phyloP scores from a whole-genome alignment of 2,888 invertebrate genomes.

The Leucania comma region DNA sequence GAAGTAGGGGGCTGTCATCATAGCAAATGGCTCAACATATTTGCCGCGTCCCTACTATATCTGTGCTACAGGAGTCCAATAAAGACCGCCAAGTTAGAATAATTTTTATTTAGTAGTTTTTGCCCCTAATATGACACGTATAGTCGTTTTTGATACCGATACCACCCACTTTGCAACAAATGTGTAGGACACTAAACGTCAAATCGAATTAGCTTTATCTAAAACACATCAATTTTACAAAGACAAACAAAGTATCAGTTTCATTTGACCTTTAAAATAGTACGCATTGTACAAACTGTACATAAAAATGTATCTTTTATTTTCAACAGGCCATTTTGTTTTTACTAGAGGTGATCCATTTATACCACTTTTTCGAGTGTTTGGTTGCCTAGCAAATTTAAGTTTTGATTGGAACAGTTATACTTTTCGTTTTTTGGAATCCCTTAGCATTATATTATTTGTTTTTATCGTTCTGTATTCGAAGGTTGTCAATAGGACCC shows the following conservation, averaged over 20 bases:
- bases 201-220: conserved; percentile 28
- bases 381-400: neutral
- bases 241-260: conserved; percentile 20
- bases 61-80: too few species aligned
- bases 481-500: too few species aligned
- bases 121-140: too few species aligned
- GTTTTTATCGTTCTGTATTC: neutral
- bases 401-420: neutral
- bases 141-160: conserved; percentile 1
- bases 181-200: conserved; percentile 10
- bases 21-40: too few species aligned
- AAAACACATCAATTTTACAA: conserved; percentile 30
- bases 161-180: conserved; percentile 9
- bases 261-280: conserved; percentile 19
- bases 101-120: neutral
- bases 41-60: too few species aligned
- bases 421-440: neutral
- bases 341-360: conserved; percentile 5
- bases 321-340: conserved; percentile 9
- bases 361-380: neutral
- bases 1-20: too few species aligned
- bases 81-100: neutral
- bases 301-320: conserved; percentile 1
- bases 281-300: neutral
- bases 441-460: neutral